Conservation (phyloP, 2,113 vertebrate species). For the Bombycilla garrulus region DNA sequence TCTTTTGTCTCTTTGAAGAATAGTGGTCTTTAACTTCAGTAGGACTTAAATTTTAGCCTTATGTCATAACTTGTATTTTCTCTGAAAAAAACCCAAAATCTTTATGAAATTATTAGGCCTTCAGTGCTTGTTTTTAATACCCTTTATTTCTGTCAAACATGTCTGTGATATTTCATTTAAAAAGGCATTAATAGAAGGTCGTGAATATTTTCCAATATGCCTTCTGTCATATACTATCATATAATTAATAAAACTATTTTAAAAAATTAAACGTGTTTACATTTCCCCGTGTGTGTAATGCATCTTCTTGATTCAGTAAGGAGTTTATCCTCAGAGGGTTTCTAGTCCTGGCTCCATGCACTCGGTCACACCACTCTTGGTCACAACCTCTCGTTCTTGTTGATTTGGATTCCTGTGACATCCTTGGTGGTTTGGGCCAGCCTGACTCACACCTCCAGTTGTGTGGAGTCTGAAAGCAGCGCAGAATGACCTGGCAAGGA, state of each 20-base stretch:
- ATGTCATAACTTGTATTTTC: not conserved
- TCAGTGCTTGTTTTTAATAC: not conserved
- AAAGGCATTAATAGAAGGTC: not conserved
- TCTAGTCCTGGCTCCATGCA: not conserved
- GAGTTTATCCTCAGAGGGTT: not conserved
- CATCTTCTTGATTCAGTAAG: not conserved
- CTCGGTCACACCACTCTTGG: not conserved
- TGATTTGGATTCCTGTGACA: not conserved
- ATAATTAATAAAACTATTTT: not conserved
- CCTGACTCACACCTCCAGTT: not conserved
- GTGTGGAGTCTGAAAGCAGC: not conserved
- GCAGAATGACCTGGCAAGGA: not conserved
- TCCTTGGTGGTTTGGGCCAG: not conserved
- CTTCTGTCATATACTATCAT: not conserved
- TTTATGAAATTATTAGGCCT: not conserved
- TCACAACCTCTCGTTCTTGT: accelerated
- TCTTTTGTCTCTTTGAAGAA: not conserved
- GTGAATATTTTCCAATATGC: not conserved
- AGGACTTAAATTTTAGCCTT: not conserved
- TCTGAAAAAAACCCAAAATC: not conserved
- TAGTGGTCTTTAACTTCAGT: not conserved
- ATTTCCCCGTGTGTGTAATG: not conserved
- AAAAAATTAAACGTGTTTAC: not conserved
- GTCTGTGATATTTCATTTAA: not conserved
- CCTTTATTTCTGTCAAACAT: not conserved